Evolutionary conservation across 2,797 vertebrate species (phyloP), one percentile per base, ranked within the genome.

Genomic region (Gymnodraco acuticeps): DNA sequence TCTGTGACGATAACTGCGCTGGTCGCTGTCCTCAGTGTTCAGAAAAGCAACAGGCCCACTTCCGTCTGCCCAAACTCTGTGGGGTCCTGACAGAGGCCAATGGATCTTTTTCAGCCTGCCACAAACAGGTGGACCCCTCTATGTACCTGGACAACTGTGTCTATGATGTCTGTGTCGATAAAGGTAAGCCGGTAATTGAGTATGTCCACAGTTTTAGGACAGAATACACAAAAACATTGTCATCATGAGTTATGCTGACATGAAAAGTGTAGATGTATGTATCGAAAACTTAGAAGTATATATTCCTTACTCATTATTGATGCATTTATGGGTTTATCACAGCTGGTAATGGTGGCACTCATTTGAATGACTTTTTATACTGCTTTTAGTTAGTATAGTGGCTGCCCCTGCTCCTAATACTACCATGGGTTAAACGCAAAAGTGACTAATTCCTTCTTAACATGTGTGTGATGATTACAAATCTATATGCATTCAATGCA

Each of bases 1-100:
- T 78, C 75, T 84, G 82, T 61, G 15, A 68, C 0, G 78, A 84
- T 75, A 78, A 75, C 64, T 84, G 82, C 61, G 53, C 4, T 10
- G 78, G 82, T 13, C 13, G 15, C 3, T 84, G 82, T 55, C 67
- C 64, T 3, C 1, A 5, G 0, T 84, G 82, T 62, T 45, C 71
- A 17, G 0, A 0, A 0, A 1, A 69, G 20, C 17, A 38, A 4
- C 71, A 69, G 45, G 4, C 1, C 2, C 51, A 68, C 41, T 84
- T 7, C 54, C 12, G 45, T 13, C 6, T 5, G 0, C 20, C 38
- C n/a, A 27, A 16, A 11, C 11, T 16, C n/a, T 84, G 82, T 62
- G 82, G 82, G 2, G 19, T 78, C 12, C 50, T 84, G 5, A 12
- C 16, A 11, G 3, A 61, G 10, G 5, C 45, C 20, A 10, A 53